Evolutionary conservation across 1,140 invertebrate genomes (phyloP).

Genomic region (Batillaria attramentaria): DNA sequence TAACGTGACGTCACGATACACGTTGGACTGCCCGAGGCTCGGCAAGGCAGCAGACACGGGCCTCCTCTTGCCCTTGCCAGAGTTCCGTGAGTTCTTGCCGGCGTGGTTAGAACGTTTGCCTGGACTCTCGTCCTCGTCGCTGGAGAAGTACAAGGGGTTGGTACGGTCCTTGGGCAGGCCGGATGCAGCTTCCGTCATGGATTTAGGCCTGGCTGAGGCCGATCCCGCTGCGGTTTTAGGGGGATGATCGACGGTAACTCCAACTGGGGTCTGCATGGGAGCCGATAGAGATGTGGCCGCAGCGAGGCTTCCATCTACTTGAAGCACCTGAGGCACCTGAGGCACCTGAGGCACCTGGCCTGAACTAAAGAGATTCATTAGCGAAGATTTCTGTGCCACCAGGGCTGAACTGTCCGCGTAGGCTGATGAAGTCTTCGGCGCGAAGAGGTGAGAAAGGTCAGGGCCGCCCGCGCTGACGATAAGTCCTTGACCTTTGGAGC

Average conservation of each 20-base stretch:
- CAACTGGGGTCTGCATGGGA: background rate
- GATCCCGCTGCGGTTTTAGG: background rate
- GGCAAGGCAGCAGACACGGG: background rate
- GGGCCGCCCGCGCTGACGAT: background rate
- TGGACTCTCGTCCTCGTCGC: conserved; percentile 32
- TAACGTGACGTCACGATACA: conserved; percentile 19
- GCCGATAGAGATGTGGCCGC: too few relatives aligned
- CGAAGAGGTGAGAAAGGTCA: conserved; percentile 5
- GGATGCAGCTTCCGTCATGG: background rate
- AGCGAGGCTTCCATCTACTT: too few relatives aligned
- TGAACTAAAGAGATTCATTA: conserved; percentile 8
- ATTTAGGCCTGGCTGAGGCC: background rate
- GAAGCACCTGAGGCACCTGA: too few relatives aligned
- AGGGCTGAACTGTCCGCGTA: background rate
- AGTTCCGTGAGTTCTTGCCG: background rate
- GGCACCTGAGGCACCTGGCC: background rate
- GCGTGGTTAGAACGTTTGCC: background rate
- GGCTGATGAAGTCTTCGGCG: background rate
- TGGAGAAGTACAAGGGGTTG: conserved; percentile 39
- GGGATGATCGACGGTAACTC: background rate
- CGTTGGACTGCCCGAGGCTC: background rate
- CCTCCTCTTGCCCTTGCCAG: background rate
- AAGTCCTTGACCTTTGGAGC: background rate
- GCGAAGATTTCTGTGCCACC: background rate
- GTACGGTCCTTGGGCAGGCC: background rate